Base-by-base conservation (phyloP, 2,888 invertebrate species). In the Lamellibrachia satsuma region DNA sequence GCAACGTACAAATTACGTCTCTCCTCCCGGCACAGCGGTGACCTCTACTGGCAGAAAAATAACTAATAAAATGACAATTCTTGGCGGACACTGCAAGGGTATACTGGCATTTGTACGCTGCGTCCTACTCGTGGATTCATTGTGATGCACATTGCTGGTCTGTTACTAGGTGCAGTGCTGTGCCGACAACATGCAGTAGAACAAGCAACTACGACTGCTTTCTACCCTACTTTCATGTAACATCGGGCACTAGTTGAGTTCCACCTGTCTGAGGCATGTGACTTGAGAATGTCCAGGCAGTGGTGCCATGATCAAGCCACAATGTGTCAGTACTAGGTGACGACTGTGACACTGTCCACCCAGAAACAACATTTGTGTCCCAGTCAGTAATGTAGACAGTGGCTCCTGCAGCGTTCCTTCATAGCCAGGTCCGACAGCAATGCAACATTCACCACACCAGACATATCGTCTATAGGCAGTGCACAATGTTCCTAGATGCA, bases 11-110 rank as follows among this genome's bases (percentile, higher is more conserved):
- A 75, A 75, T 75, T 75, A 75, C 75, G 22, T 75, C 22, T 22
- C 75, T 11, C 6, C 75, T 22, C 22, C 75, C 75, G n/a, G 11
- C 57, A 57, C 75, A 0, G 75, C 75, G n/a, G 75, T 22, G 75
- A 75, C 75, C 75, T 75, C 75, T 75, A 75, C 4, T 75, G 75
- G 75, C 75, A 75, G 75, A 75, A 75, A 75, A 75, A 75, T 75
- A 75, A 75, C 6, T 15, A 75, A 75, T 15, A 11, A 22, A 22
- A 75, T 15, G 75, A 75, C 75, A 39, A 39, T 39, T 39, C 39
- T 11, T n/a, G 75, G 2, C 75, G 3, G 6, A 15, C 22, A 22
- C 22, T 22, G 75, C 75, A 22, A 3, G 39, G 75, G 75, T 75
- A 22, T 22, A 75, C 75, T 22, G 22, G n/a, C 75, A 75, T 75